phyloP scores from a whole-genome alignment of 2,888 invertebrate species.

The Thelaira solivaga region DNA sequence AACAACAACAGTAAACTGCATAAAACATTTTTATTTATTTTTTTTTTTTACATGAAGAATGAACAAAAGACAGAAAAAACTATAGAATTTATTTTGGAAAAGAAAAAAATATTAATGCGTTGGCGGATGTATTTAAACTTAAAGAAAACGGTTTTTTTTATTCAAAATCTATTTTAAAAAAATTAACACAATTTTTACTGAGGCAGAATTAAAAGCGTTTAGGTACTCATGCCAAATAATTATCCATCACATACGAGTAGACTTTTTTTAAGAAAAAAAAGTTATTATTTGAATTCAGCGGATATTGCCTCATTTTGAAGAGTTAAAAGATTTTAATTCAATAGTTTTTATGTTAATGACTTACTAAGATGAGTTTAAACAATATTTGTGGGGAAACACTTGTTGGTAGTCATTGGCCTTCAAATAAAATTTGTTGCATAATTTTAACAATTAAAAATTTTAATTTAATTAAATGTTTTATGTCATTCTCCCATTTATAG shows the following conservation, averaged over 20 bases:
- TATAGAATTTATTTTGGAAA: conserved; percentile 25
- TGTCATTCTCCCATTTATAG: too few species aligned
- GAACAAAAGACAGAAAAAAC: conserved; percentile 4
- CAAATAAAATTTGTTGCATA: too few species aligned
- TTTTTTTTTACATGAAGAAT: conserved; percentile 24
- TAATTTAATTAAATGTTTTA: too few species aligned
- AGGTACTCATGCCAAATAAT: conserved; percentile 37
- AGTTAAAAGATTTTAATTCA: conserved; percentile 16
- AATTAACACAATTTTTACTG: conserved; percentile 26
- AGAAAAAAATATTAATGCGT: conserved; percentile 34
- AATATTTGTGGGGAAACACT: too few species aligned
- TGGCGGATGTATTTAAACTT: conserved; percentile 51
- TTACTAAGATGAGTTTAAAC: not conserved
- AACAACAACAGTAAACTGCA: not conserved
- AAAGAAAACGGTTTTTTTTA: conserved; percentile 46
- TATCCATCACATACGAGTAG: not conserved
- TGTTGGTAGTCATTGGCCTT: too few species aligned
- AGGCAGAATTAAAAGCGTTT: not conserved
- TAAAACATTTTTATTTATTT: too few species aligned
- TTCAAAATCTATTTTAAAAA: conserved; percentile 50
- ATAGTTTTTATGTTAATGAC: not conserved
- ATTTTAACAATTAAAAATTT: too few species aligned
- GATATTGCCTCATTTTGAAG: conserved; percentile 44
- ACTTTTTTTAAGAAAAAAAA: not conserved
- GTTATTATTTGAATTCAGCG: conserved; percentile 48